phyloP scores from a whole-genome alignment of 2,888 invertebrate species.

The Caenorhabditis imperialis region DNA sequence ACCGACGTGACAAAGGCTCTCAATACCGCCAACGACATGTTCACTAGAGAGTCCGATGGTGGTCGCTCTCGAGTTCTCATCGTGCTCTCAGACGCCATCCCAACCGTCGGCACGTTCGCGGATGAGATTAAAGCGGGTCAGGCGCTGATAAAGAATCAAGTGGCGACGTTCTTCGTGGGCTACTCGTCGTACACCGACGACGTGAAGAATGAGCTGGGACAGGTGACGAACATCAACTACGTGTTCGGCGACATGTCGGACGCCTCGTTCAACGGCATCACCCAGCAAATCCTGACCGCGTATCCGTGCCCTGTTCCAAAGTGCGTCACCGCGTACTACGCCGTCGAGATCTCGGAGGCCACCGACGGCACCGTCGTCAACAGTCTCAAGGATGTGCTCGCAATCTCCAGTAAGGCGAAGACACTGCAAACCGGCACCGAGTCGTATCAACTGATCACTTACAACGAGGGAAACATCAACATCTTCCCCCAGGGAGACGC shows the following conservation, averaged over 20 bases:
- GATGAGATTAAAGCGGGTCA: constrained; percentile 37
- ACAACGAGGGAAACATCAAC: constrained; percentile 25
- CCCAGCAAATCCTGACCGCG: constrained; percentile 22
- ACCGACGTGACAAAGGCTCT: constrained; percentile 42
- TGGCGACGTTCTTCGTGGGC: constrained; percentile 43
- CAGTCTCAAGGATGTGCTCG: constrained; percentile 20
- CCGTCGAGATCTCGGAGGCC: constrained; percentile 50
- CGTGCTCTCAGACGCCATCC: constrained; percentile 48
- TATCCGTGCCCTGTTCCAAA: constrained; percentile 52
- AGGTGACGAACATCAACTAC: constrained; percentile 39
- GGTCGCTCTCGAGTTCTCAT: constrained; percentile 22
- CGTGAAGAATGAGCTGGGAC: constrained; percentile 19
- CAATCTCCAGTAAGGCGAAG: constrained; percentile 7
- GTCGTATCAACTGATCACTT: constrained; percentile 43
- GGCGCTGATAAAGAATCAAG: constrained; percentile 8
- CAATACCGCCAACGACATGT: constrained; percentile 10
- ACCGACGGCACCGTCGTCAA: constrained; percentile 31
- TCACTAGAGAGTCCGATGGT: constrained; percentile 16
- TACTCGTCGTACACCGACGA: constrained; percentile 29
- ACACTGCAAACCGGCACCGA: constrained; percentile 20
- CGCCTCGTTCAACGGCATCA: constrained; percentile 26
- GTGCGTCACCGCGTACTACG: constrained; percentile 49
- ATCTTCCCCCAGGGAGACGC: constrained; percentile 28
- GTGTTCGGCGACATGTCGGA: constrained; percentile 37
- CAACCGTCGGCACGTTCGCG: constrained; percentile 41